Evolutionary conservation across 2,113 vertebrate species (phyloP), one percentile per base, ranked within the genome.

Genomic region (Anarrhichthys ocellatus): DNA sequence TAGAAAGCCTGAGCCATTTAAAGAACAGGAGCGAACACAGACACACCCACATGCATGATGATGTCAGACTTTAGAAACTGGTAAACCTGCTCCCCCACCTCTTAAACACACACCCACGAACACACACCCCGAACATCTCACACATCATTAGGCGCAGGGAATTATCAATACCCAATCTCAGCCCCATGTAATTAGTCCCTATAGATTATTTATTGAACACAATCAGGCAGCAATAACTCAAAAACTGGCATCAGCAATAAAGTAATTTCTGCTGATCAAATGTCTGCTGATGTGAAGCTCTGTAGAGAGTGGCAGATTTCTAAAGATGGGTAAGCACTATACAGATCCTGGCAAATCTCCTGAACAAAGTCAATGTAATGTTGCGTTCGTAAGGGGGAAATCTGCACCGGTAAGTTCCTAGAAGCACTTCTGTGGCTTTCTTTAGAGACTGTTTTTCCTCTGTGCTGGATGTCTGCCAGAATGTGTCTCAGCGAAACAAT

Each of bases 121-220:
- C 80, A 75, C 18, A 70, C 50, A 46, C 24, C 61, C 66, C 40
- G 73, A 81, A 73, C 65, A 78, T 81, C 42, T 71, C 83, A 84
- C 82, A 84, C 82, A 82, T 87, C 87, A 89, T 88, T 91, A 86
- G 63, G 14, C 6, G 4, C 44, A 36, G 38, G 40, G 29, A 34
- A 42, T 82, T 80, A 85, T 92, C 90, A 92, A 93, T 91, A 94
- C 59, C 72, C 56, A 90, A 90, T 92, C 63, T 86, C 52, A 76
- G 69, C 71, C 44, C 80, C 59, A 42, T 83, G 82, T 92, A 91
- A 93, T 94, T 91, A 92, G 90, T 88, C 86, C 72, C 27, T 54
- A 92, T 91, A 78, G 90, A 91, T 92, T 88, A 10, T 85, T 86
- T 90, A 88, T 91, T 89, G 82, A 87, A 76, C 77, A 83, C 89